These are phyloP conservation scores for Amphiduros pacificus DNA, from an alignment of 2,888 invertebrate species.

Conservation along the genomic window DNA sequence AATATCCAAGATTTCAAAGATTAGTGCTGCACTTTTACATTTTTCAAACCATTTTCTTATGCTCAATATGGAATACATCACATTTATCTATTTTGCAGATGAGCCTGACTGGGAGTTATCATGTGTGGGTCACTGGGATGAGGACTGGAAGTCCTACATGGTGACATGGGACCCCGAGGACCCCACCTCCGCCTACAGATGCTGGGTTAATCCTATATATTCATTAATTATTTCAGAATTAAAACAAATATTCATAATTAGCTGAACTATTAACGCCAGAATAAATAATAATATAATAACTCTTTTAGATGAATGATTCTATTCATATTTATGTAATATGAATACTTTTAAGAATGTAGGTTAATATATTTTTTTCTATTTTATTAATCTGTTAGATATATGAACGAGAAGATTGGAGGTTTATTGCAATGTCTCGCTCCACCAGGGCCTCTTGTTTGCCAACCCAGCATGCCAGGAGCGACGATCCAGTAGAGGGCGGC, in stretches of 20 bases:
- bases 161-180: slow-evolving; percentile 95
- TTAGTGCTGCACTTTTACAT: no score
- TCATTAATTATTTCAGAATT: no score
- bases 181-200: slow-evolving; percentile 90
- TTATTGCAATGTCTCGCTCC: slow-evolving; percentile 79
- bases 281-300: no score
- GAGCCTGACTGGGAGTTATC: slow-evolving; percentile 95
- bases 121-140: slow-evolving; percentile 97
- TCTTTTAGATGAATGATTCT: no score
- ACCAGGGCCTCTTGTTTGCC: slow-evolving; percentile 89
- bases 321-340: no score
- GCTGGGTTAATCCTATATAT: no score
- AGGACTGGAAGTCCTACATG: slow-evolving; percentile 92
- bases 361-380: neutral
- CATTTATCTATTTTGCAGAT: slow-evolving; percentile 62
- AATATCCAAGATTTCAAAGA: no score
- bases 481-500: slow-evolving; percentile 86
- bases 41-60: no score
- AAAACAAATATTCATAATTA: no score
- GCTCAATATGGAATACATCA: no score
- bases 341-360: no score
- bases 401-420: slow-evolving; percentile 88
- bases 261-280: no score
- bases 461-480: slow-evolving; percentile 85
- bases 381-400: slow-evolving; percentile 63